Percentiles rank a stretch among this genome's conserved stretches.
Evolutionary conservation across 2,888 invertebrate species (phyloP).

Genomic region (Cantharis lateralis): DNA sequence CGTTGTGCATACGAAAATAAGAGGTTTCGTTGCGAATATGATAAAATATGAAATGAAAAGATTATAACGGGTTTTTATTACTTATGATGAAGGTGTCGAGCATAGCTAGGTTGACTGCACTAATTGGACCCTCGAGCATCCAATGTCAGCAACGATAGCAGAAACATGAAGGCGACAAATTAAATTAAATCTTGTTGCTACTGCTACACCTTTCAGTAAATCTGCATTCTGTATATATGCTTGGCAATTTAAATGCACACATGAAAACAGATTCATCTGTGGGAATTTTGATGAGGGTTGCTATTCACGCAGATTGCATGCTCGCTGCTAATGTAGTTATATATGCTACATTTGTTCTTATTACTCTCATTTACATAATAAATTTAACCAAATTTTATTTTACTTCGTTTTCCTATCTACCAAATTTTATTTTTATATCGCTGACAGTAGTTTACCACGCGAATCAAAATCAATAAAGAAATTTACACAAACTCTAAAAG

Average conservation of each 20-base stretch:
- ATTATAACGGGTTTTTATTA: conserved; percentile 32
- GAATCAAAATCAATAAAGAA: background rate
- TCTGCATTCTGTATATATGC: conserved; percentile 37
- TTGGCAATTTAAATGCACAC: conserved; percentile 42
- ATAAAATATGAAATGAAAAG: conserved; percentile 30
- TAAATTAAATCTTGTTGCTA: conserved; percentile 46
- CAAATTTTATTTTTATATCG: background rate
- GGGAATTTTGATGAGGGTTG: conserved; percentile 37
- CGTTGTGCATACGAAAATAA: conserved; percentile 19
- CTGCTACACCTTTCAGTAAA: conserved; percentile 43
- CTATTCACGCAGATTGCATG: conserved; percentile 34
- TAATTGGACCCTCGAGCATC: conserved; percentile 44
- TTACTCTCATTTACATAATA: conserved; percentile 18
- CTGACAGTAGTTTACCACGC: background rate
- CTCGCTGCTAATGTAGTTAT: conserved; percentile 38
- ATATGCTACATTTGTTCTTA: conserved; percentile 36
- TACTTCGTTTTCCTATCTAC: background rate
- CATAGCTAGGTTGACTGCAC: conserved; percentile 41
- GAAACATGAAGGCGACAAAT: conserved; percentile 43
- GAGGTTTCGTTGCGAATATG: conserved; percentile 24
- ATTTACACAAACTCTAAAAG: background rate
- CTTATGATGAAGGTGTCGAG: conserved; percentile 34
- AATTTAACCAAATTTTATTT: conserved; percentile 3
- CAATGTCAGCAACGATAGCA: conserved; percentile 26
- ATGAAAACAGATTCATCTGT: conserved; percentile 39